Evolutionary conservation across 1,140 invertebrate species (phyloP), one percentile per base, ranked within the genome.

Genomic region (Caenorhabditis brenneri): DNA sequence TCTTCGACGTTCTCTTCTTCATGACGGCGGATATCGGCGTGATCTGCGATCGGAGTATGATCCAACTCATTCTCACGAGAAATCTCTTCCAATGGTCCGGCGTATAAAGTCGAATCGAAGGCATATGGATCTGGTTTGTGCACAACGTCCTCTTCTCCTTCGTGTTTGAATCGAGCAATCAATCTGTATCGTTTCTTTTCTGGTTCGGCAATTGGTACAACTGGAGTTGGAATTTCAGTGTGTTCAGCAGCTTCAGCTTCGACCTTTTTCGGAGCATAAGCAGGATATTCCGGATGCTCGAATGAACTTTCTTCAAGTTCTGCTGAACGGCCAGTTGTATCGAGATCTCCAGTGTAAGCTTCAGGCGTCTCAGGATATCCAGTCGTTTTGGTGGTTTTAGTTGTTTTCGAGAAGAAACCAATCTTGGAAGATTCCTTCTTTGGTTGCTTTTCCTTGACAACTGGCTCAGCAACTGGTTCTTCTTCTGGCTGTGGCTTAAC

Each of bases 91-190:
- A 83, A 39, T 9, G 39, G 65, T 33, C 81, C 81, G 6, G 33
- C 60, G 27, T 55, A 81, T 5, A 33, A 27, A 7, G n/a, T 31
- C 19, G 80, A 27, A 24, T 49, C 3, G 49, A 58, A 33, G 1
- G 36, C 33, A 29, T 84, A 84, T 0, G 36, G 27, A 39, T 83
- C 65, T 10, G 74, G 74, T 22, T 79, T 79, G 0, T 79, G 39
- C 7, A 87, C 85, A 88, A 88, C 88, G 82, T 87, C 89, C 49
- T 88, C 39, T 27, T 82, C 74, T 80, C 81, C 74, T 74, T 82
- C 83, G n/a, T 84, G 78, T 15, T 53, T 19, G 22, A 60, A 42
- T 24, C 58, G 31, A n/a, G 80, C 80, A 39, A 81, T 53, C 29
- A 55, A 33, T 16, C 48, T 16, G 80, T 36, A 51, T 51, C 42